Evolutionary conservation across 2,888 invertebrate genomes (phyloP).

Genomic region (Nemotelus pantherinus): DNA sequence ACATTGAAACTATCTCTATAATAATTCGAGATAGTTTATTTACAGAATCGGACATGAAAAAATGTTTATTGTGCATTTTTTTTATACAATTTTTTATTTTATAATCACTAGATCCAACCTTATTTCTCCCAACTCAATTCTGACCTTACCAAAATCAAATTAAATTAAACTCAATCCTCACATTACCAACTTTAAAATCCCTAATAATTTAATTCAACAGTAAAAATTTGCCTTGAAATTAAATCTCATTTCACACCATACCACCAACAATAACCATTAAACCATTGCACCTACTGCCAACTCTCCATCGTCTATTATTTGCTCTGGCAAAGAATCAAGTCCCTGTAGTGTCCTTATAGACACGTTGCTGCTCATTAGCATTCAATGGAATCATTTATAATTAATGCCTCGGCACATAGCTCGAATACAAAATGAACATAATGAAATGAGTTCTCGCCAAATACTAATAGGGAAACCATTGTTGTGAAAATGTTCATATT

Average conservation of each 20-base stretch:
- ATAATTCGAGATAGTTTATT: too few species aligned
- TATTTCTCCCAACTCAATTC: too few species aligned
- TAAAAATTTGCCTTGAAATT: not conserved
- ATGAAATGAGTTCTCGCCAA: conserved; percentile 23
- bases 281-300: not conserved
- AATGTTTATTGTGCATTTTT: too few species aligned
- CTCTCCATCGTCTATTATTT: not conserved
- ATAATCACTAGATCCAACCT: too few species aligned
- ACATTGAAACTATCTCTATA: too few species aligned
- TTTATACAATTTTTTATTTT: too few species aligned
- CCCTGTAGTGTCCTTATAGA: conserved; percentile 13
- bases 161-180: too few species aligned
- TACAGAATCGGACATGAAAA: too few species aligned
- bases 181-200: not conserved
- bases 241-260: conserved; percentile 1
- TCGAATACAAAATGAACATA: conserved; percentile 37
- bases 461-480: not conserved
- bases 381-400: conserved; percentile 43
- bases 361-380: conserved; percentile 27
- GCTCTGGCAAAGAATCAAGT: not conserved
- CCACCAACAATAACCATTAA: conserved; percentile 2
- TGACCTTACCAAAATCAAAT: too few species aligned
- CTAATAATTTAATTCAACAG: not conserved
- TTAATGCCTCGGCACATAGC: conserved; percentile 35
- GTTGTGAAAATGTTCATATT: not conserved